A percentile compares a stretch with the other conserved stretches of the same genome.
Evolutionary conservation across 2,113 vertebrate genomes (phyloP).

Genomic region (Pomatorhinus ruficollis): DNA sequence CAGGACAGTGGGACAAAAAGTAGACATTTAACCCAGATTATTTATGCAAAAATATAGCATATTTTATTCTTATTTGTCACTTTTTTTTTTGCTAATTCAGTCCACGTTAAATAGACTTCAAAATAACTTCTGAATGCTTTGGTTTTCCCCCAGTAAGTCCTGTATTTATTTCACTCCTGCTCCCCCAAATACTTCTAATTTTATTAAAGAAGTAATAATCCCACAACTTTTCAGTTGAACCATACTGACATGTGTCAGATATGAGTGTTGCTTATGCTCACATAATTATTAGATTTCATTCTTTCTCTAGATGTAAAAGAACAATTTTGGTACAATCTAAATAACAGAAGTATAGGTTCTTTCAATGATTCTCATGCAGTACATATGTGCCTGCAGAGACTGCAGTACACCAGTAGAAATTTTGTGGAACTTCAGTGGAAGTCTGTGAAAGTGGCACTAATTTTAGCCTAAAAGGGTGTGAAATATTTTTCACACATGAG

Average conservation of each 20-base stretch:
- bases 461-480: background rate
- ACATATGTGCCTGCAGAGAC: background rate
- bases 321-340: background rate
- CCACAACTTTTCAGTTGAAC: background rate
- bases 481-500: background rate
- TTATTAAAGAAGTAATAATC: background rate
- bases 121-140: background rate
- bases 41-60: background rate
- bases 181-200: background rate
- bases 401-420: background rate
- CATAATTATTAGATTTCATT: background rate
- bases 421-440: background rate
- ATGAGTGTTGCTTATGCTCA: background rate
- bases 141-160: rapidly evolving
- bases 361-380: background rate
- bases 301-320: background rate
- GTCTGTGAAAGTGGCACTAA: background rate
- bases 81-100: background rate
- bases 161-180: rapidly evolving
- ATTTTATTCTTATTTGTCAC: background rate
- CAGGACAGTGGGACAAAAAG: background rate
- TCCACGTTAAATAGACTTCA: background rate
- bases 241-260: background rate
- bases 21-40: background rate
- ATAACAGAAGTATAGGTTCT: background rate